Evolutionary conservation across 2,888 invertebrate species (phyloP), one percentile per base, ranked within the genome.

Genomic region (Xanthorhoe designata): DNA sequence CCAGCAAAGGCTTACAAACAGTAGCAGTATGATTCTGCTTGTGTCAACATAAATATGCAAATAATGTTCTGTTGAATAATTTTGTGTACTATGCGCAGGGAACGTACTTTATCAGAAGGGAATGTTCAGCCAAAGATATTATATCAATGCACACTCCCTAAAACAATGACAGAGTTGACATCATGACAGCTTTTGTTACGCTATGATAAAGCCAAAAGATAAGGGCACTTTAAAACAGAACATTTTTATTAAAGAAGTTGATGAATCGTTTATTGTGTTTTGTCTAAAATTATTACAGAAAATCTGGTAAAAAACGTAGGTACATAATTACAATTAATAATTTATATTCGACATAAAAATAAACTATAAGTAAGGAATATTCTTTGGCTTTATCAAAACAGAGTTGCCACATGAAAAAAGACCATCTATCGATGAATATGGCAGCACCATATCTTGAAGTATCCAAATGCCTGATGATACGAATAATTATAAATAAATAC

Each of bases 381-480:
- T 38, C 59, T 65, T 50, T 50, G 56, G 65, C 72, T 76, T 62
- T 65, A 66, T 71, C 79, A 73, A 71, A 54, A 10, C 10, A 35
- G 65, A 29, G 60, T 53, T 53, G 55, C 62, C 64, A 70, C 64
- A 64, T 66, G 63, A 71, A 61, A 74, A 70, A 69, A 78, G 66
- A 77, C 73, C 75, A 67, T 78, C 81, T 81, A 84, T 79, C 68
- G 74, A 85, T 85, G 85, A 76, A 76, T 78, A 82, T 84, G 84
- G 83, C 71, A 61, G 57, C 60, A 70, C 71, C 73, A 75, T 71
- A 61, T 66, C 35, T 64, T 66, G 76, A 75, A 77, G 76, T 77
- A 77, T 73, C 60, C 70, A 72, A 50, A 66, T 77, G 75, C 60
- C 61, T 50, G 45, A 66, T 64, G 66, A 51, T 61, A 58, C 61